Evolutionary conservation across 2,797 vertebrate genomes (phyloP).

Genomic region (Perodicticus potto): DNA sequence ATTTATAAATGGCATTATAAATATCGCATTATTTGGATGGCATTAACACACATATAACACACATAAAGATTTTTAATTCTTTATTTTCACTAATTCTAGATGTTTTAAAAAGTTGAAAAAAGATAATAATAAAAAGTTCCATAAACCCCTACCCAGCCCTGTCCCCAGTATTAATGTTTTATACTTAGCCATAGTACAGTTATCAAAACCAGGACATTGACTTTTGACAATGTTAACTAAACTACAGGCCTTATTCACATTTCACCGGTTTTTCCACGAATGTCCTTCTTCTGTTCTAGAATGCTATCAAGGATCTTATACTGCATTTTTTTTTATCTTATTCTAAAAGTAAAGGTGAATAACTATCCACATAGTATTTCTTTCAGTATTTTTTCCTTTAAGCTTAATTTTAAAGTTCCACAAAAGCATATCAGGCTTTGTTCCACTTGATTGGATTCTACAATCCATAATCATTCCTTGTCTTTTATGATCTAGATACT

Average conservation of each 20-base stretch:
- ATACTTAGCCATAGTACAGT: background rate
- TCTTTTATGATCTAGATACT: background rate
- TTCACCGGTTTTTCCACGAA: background rate
- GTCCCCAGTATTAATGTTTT: background rate
- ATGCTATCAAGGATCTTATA: background rate
- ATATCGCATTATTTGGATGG: background rate
- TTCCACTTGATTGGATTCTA: constrained; percentile 2
- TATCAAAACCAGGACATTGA: background rate
- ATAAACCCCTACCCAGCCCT: background rate
- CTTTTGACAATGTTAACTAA: constrained; percentile 13
- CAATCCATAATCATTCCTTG: background rate
- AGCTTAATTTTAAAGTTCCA: constrained; percentile 58
- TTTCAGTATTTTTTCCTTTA: constrained; percentile 57
- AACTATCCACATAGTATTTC: constrained; percentile 43
- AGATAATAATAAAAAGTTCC: background rate
- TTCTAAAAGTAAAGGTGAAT: constrained; percentile 69
- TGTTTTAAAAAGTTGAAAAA: constrained; percentile 37
- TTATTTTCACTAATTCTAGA: constrained; percentile 17
- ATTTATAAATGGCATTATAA: background rate
- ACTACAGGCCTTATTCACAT: background rate
- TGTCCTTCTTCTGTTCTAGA: background rate
- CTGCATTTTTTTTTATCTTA: constrained; percentile 19
- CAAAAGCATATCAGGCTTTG: constrained; percentile 53
- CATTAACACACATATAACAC: background rate
- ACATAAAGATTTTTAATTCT: background rate